A percentile compares a stretch with the other conserved stretches of the same genome.
phyloP scores from a whole-genome alignment of 2,797 vertebrate species.

The Orientallactaga sibirica region DNA sequence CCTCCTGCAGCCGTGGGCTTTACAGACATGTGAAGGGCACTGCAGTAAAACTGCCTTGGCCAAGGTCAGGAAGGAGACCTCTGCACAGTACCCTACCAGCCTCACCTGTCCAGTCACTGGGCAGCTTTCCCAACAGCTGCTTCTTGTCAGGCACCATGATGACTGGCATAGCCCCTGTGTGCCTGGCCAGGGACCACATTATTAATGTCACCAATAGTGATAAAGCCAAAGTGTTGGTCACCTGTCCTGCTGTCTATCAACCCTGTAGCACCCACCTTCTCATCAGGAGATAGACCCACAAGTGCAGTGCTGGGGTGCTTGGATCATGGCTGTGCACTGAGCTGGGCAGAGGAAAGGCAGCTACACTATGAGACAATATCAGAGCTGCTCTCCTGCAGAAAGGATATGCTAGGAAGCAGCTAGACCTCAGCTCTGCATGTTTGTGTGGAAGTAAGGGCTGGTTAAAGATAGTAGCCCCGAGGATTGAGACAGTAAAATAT shows the following conservation, averaged over 20 bases:
- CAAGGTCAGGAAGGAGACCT: constrained; percentile 5
- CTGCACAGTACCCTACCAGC: background rate
- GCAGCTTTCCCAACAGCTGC: constrained; percentile 28
- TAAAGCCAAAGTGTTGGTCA: constrained; percentile 6
- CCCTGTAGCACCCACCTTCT: background rate
- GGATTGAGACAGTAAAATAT: background rate
- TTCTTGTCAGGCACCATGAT: background rate
- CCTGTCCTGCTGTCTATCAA: background rate
- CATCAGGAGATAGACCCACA: background rate
- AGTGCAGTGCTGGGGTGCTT: background rate
- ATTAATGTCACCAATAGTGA: constrained; percentile 49
- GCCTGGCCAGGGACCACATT: background rate
- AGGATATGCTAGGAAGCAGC: background rate
- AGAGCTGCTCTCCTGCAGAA: background rate
- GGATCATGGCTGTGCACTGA: background rate
- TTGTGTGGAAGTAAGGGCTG: background rate
- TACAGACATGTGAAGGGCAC: constrained; percentile 52
- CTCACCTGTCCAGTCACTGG: background rate
- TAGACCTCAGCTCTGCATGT: background rate
- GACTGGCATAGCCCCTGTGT: background rate
- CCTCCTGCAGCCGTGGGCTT: background rate
- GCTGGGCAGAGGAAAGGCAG: background rate
- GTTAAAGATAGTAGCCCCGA: background rate
- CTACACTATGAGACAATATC: background rate
- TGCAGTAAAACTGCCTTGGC: background rate